phyloP scores from a whole-genome alignment of 2,797 vertebrate genomes.

The Helicolenus hilgendorfi region DNA sequence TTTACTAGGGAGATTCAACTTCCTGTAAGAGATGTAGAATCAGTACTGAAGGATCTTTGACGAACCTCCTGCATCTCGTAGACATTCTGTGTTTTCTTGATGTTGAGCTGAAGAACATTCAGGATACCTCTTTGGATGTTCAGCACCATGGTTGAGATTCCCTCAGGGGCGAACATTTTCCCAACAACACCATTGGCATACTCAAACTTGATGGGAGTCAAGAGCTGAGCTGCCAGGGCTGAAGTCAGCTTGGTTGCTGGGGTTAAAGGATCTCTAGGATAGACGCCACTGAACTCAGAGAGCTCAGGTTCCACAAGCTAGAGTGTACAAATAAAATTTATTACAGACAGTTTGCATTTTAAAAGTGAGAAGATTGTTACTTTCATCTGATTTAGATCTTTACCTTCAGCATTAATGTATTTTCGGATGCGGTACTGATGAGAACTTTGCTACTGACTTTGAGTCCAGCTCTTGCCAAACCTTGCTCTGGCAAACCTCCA shows the following conservation, averaged over 20 bases:
- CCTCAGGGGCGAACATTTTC: slow-evolving; percentile 80
- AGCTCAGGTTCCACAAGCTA: slow-evolving; percentile 86
- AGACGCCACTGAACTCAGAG: slow-evolving; percentile 88
- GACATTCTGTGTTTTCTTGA: slow-evolving; percentile 88
- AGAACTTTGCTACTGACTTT: slow-evolving; percentile 90
- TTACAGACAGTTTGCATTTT: background rate
- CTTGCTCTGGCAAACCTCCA: slow-evolving; percentile 86
- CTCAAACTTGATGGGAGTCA: slow-evolving; percentile 89
- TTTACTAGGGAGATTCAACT: background rate
- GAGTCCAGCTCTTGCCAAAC: slow-evolving; percentile 89
- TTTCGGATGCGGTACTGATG: slow-evolving; percentile 83
- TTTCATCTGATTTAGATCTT: background rate
- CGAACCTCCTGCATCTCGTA: slow-evolving; percentile 91
- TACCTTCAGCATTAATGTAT: slow-evolving; percentile 89
- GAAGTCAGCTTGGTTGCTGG: slow-evolving; percentile 84
- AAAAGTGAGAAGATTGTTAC: background rate
- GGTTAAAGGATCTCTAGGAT: slow-evolving; percentile 81
- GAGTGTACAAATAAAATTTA: background rate
- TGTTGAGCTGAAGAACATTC: slow-evolving; percentile 87
- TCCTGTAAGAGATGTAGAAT: background rate
- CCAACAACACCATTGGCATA: slow-evolving; percentile 85
- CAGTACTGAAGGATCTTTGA: slow-evolving; percentile 2
- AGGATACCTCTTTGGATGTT: slow-evolving; percentile 90
- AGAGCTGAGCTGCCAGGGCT: slow-evolving; percentile 81
- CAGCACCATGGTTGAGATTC: slow-evolving; percentile 78